A percentile compares a stretch with the other conserved stretches of the same genome.
Conservation (phyloP, 1,140 invertebrate genomes). For the Halesus radiatus region DNA sequence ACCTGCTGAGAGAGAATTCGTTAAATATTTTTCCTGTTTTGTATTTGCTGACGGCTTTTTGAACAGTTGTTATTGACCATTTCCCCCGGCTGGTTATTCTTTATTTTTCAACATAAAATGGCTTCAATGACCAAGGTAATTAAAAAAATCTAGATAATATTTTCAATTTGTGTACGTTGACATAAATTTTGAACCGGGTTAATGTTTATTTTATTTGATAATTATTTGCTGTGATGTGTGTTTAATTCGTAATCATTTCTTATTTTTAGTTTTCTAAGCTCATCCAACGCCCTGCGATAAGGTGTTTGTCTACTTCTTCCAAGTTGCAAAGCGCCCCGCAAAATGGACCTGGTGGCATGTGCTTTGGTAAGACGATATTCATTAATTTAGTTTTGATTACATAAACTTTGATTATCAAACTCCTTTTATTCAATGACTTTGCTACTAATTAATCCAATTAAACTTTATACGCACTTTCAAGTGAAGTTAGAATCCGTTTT, state of each 20-base stretch:
- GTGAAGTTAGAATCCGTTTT: too few species aligned
- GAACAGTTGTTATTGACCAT: too few species aligned
- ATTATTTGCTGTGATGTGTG: background rate
- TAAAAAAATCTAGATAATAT: slow-evolving; percentile 1
- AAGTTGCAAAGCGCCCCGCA: slow-evolving; percentile 25
- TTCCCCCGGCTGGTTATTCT: too few species aligned
- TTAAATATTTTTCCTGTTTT: too few species aligned
- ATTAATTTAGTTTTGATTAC: too few species aligned
- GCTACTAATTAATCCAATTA: too few species aligned
- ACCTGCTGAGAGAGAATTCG: too few species aligned
- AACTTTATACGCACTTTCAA: too few species aligned
- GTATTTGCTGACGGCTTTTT: too few species aligned
- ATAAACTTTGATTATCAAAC: too few species aligned
- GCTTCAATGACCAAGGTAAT: slow-evolving; percentile 46
- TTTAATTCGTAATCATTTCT: background rate
- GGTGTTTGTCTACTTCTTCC: slow-evolving; percentile 38
- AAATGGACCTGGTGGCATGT: slow-evolving; percentile 39
- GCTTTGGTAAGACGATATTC: slow-evolving; percentile 40
- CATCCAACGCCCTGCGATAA: slow-evolving; percentile 33
- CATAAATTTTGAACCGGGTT: background rate
- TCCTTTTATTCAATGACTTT: too few species aligned
- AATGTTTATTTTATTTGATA: background rate
- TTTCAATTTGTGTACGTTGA: background rate
- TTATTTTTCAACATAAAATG: slow-evolving; percentile 10
- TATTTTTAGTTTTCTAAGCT: slow-evolving; percentile 35